Evolutionary conservation across 2,888 invertebrate species (phyloP).

Genomic region (Strigamia transsilvanica): DNA sequence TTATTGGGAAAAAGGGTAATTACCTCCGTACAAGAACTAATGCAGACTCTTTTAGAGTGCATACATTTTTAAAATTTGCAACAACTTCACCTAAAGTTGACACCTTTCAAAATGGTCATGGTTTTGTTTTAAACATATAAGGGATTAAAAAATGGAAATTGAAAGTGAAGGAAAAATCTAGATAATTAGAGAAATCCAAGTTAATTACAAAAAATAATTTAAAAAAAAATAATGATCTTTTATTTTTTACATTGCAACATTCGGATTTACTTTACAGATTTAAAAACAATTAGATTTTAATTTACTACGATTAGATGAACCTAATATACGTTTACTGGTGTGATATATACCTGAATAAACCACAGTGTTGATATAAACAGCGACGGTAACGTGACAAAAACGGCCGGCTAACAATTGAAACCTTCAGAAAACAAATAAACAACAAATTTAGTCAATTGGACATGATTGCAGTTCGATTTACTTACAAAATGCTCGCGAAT

Average conservation of each 20-base stretch:
- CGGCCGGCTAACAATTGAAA: too few relatives aligned
- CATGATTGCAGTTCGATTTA: too few relatives aligned
- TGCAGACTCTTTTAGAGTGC: constrained; percentile 35
- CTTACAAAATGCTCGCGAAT: too few relatives aligned
- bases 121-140: constrained; percentile 16
- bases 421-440: too few relatives aligned
- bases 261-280: neutral
- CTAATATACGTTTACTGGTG: too few relatives aligned
- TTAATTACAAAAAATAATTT: constrained; percentile 5
- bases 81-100: constrained; percentile 46
- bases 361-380: too few relatives aligned
- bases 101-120: constrained; percentile 40
- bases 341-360: too few relatives aligned
- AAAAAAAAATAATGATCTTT: neutral
- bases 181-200: constrained; percentile 20
- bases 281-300: neutral
- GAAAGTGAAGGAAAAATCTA: neutral
- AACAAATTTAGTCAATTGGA: too few relatives aligned
- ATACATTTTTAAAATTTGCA: constrained; percentile 38
- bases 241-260: neutral
- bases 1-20: constrained; percentile 41
- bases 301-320: too few relatives aligned
- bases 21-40: constrained; percentile 29
- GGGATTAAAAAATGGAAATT: constrained; percentile 36
- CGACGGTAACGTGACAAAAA: too few relatives aligned